A percentile compares a stretch with the other conserved stretches of the same genome.
Evolutionary conservation across 2,113 vertebrate genomes (phyloP).

Genomic region (Hypocryptadius cinnamomeus): DNA sequence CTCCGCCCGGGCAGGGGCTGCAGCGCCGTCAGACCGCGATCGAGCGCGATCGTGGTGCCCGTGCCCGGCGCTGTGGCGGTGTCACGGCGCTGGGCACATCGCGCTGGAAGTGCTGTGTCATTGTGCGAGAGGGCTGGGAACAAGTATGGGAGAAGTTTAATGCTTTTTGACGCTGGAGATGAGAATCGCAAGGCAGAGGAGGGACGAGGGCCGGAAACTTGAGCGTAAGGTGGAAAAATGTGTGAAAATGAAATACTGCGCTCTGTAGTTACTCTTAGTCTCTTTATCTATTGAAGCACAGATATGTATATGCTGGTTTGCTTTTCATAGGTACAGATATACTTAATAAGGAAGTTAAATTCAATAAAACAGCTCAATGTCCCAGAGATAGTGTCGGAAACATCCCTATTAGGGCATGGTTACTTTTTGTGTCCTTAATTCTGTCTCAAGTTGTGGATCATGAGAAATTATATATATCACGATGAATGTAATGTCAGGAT

Average conservation of each 20-base stretch:
- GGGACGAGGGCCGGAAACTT: neutral
- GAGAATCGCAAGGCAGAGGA: neutral
- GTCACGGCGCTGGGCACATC: neutral
- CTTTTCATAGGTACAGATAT: neutral
- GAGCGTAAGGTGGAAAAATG: neutral
- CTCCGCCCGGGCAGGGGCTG: neutral
- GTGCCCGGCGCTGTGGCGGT: neutral
- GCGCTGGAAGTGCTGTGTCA: neutral
- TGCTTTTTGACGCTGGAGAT: rapidly evolving
- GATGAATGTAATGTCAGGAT: too few relatives aligned
- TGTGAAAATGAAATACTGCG: neutral
- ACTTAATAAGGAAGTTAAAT: neutral
- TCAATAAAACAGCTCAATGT: rapidly evolving
- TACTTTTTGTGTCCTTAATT: neutral
- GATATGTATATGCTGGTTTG: rapidly evolving
- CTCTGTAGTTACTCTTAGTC: rapidly evolving
- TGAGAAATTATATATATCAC: neutral
- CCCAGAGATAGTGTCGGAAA: neutral
- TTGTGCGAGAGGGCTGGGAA: neutral
- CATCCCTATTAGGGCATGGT: rapidly evolving
- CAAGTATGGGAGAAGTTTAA: rapidly evolving
- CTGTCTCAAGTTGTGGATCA: neutral
- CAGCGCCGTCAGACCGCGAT: rapidly evolving
- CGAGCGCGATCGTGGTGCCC: rapidly evolving
- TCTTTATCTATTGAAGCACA: neutral